These are phyloP conservation scores for Campopleginae sp. DNA, from an alignment of 2,888 invertebrate species.

Conservation along the genomic window DNA sequence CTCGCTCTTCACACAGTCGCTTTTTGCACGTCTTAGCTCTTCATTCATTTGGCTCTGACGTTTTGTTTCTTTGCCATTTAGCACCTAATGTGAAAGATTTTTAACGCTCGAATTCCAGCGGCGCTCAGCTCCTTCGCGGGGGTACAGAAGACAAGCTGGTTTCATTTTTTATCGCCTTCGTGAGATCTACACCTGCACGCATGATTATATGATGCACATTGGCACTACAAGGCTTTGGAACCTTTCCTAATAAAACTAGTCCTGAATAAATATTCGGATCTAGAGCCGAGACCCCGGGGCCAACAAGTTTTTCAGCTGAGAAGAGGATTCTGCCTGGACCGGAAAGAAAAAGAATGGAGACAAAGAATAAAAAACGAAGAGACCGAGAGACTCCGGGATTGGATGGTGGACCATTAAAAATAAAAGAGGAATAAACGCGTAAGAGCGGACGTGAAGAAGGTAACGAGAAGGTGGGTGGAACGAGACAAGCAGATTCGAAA, in stretches of 20 bases:
- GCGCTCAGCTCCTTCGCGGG: neutral
- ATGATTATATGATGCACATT: conserved; percentile 4
- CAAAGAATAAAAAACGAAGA: conserved; percentile 1
- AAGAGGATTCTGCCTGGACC: neutral
- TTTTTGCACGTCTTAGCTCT: neutral
- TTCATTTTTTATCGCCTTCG: neutral
- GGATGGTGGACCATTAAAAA: conserved; percentile 31
- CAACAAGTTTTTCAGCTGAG: neutral
- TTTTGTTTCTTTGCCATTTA: conserved; percentile 47
- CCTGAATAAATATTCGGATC: neutral
- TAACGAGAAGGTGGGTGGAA: conserved; percentile 48
- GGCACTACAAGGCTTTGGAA: neutral
- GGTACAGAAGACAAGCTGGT: conserved; percentile 10
- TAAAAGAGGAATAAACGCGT: conserved; percentile 52
- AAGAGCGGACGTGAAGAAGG: conserved; percentile 53
- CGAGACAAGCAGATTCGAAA: conserved; percentile 11
- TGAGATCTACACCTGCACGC: neutral
- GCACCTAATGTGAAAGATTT: conserved; percentile 43
- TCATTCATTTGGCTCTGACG: conserved; percentile 15
- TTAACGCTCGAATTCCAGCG: conserved; percentile 17
- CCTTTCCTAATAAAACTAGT: neutral
- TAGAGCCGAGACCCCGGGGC: neutral
- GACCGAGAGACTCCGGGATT: neutral
- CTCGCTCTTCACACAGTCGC: conserved; percentile 7
- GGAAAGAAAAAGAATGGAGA: conserved; percentile 3